phyloP scores from a whole-genome alignment of 1,140 invertebrate genomes.

The Lasaia peninsularis region DNA sequence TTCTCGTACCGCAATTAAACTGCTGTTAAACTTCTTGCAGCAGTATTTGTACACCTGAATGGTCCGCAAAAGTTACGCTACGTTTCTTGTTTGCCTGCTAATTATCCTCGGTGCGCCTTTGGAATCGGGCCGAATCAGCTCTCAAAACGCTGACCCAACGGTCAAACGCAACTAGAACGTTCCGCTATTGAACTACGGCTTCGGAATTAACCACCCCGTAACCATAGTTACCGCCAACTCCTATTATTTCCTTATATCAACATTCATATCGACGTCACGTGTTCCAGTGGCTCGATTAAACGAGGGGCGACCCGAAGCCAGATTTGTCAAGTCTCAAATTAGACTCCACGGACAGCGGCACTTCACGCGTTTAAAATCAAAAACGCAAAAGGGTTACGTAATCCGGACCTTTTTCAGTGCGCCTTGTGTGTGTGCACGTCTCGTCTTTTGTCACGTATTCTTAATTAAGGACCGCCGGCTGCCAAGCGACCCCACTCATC shows the following conservation, averaged over 20 bases:
- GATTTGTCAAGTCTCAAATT: conserved; percentile 75
- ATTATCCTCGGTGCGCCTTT: conserved; percentile 59
- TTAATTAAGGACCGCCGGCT: conserved; percentile 74
- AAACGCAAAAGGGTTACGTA: conserved; percentile 74
- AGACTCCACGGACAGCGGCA: conserved; percentile 61
- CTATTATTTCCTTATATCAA: conserved; percentile 72
- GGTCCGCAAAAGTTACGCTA: conserved; percentile 61
- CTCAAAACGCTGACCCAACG: conserved; percentile 67
- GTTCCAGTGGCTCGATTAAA: conserved; percentile 59
- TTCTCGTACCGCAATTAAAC: conserved; percentile 75
- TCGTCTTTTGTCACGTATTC: conserved; percentile 79
- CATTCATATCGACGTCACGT: conserved; percentile 69
- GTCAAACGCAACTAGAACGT: conserved; percentile 60
- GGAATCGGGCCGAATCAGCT: conserved; percentile 41
- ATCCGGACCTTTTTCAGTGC: conserved; percentile 71
- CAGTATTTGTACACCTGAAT: conserved; percentile 71
- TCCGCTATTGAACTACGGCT: conserved; percentile 51
- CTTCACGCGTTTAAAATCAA: conserved; percentile 75
- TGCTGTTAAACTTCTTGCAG: conserved; percentile 74
- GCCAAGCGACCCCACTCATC: conserved; percentile 63
- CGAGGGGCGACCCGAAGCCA: conserved; percentile 68
- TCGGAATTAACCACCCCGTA: conserved; percentile 51
- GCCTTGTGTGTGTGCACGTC: conserved; percentile 70
- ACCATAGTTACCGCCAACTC: conserved; percentile 66
- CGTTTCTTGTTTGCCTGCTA: conserved; percentile 75